A percentile compares a stretch with the other conserved stretches of the same genome.
Conservation (phyloP, 2,113 vertebrate species). For the Felis catus region DNA sequence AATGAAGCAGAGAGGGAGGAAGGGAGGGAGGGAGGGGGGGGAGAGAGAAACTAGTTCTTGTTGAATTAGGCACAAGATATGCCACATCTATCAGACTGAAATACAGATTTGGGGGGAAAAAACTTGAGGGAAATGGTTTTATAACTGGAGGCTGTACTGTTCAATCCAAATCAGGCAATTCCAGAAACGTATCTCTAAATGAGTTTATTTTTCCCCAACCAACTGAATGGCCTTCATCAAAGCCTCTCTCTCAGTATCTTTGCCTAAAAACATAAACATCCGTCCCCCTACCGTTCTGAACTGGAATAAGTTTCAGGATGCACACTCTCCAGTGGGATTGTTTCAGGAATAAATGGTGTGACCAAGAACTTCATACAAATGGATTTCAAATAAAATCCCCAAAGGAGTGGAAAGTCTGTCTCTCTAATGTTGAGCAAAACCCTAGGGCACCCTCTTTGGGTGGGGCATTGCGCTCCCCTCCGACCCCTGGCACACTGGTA, state of each 20-base stretch:
- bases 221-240: background rate
- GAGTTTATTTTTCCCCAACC: background rate
- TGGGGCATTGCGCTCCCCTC: fast-evolving
- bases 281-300: background rate
- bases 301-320: background rate
- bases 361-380: background rate
- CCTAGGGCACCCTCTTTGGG: background rate
- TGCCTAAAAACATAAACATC: background rate
- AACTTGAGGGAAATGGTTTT: slow-evolving; percentile 27
- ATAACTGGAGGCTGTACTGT: slow-evolving; percentile 15
- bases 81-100: slow-evolving; percentile 68
- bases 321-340: background rate
- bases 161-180: slow-evolving; percentile 12
- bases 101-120: slow-evolving; percentile 50
- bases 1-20: background rate
- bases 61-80: slow-evolving; percentile 51
- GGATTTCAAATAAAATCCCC: background rate
- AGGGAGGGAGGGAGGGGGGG: background rate
- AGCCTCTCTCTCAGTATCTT: background rate
- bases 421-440: fast-evolving
- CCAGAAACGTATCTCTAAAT: background rate
- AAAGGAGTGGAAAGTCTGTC: background rate
- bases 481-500: fast-evolving
- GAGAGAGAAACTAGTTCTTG: background rate
- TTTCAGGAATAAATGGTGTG: background rate